Evolutionary conservation across 2,888 invertebrate genomes (phyloP), one percentile per base, ranked within the genome.

Genomic region (Eurytoma adleriae): DNA sequence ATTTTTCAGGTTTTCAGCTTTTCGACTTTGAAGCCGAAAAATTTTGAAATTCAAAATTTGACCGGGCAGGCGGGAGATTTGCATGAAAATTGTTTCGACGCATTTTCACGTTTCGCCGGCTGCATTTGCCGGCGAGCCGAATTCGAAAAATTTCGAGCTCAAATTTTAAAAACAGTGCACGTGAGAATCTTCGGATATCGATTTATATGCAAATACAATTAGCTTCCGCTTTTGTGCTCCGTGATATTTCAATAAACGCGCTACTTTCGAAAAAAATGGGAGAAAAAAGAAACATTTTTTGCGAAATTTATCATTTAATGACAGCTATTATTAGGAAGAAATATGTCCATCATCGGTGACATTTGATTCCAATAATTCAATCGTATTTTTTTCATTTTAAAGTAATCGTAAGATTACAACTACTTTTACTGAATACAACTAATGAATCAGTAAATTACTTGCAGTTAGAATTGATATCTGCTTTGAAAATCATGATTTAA

Each of bases 181-280:
- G 67, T 59, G 50, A 56, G 18, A 50, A 67, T 75, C 61, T 20
- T 76, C 61, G 75, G 20, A 59, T 68, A 76, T 24, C 68, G 61
- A 76, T 76, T 76, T 76, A 24, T 61, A 76, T 76, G 75, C 52
- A 76, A 76, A 76, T 68, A 61, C 54, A 61, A 76, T 76, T 76
- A 68, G 61, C 72, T 70, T 57, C 61, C 52, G 20, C 73, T 18
- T 62, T 56, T 62, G 24, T 30, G 56, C 40, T 56, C 57, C 67
- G 50, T 59, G 20, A 57, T 56, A 57, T 50, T 75, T 75, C 67
- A 67, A 75, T 75, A 59, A 40, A 24, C 13, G 64, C 54, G 40
- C 54, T 57, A 67, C 24, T 59, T 75, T 59, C 24, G 57, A 30
- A 69, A 61, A 61, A 72, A 72, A 64, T 54, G 13, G 40, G 64